Evolutionary conservation across 2,888 invertebrate species (phyloP), one percentile per base, ranked within the genome.

Genomic region (Lasioglossum pauxillum): DNA sequence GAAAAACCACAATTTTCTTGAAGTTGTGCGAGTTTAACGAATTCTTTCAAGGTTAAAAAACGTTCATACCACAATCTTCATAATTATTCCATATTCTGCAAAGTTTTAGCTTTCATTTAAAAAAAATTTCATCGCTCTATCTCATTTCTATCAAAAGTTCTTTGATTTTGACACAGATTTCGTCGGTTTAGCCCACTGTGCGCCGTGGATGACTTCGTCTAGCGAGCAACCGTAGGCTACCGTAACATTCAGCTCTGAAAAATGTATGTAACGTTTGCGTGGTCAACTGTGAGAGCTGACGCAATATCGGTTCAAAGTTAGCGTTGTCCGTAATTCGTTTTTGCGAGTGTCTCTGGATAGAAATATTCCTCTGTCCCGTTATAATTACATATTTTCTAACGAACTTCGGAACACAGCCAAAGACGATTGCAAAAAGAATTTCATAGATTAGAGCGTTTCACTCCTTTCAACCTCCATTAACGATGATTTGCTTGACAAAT

Each of bases 221-320:
- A 41, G 10, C 41, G 41, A 41, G 41, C 41, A 41, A n/a, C 57
- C n/a, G 5, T 19, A 57, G 10, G 23, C n/a, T 5, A 60, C n/a
- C 14, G 27, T 27, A 27, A 5, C 27, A 60, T 60, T 60, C 27
- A 60, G 16, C 27, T 60, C 7, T 5, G 16, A 27, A 27, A 31
- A 31, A 60, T 31, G 31, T 64, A 41, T 27, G 75, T 75, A 75
- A 75, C 44, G 64, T 64, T 75, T 31, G 57, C 75, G 60, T 44
- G 75, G 60, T 64, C 12, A 44, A 60, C 23, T 27, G 35, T 12
- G 38, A 10, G 49, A 83, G 16, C 64, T 84, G 84, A 83, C 41
- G 84, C 75, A 83, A 84, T 8, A 57, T 16, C 35, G 38, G 49
- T 75, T 74, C 64, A 60, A 80, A 75, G 60, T 84, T 77, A 73